phyloP scores from a whole-genome alignment of 1,140 invertebrate genomes.

The silkworm (Bombyx mori) region DNA sequence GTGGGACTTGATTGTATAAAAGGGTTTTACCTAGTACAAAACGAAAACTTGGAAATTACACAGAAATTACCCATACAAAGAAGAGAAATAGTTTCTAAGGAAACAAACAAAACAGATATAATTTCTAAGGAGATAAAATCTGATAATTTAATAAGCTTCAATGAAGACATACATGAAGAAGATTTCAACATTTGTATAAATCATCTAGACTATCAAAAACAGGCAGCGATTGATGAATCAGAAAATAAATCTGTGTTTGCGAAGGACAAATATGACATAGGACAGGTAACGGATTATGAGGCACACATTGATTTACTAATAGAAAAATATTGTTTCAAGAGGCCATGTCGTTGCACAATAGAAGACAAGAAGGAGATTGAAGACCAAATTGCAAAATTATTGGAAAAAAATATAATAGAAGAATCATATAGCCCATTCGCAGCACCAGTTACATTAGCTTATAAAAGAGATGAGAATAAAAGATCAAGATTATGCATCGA shows the following conservation, averaged over 20 bases:
- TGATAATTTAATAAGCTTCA: slow-evolving; percentile 23
- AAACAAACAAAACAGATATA: no score
- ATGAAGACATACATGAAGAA: slow-evolving; percentile 24
- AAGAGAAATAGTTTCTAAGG: no score
- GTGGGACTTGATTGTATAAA: slow-evolving; percentile 29
- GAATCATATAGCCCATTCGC: slow-evolving; percentile 4
- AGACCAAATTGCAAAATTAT: not conserved
- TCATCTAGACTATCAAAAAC: slow-evolving; percentile 24
- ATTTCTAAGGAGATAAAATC: no score
- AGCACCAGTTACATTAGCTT: slow-evolving; percentile 1
- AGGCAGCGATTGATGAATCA: slow-evolving; percentile 21
- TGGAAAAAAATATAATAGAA: slow-evolving; percentile 1
- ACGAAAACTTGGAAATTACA: slow-evolving; percentile 16
- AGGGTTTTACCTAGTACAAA: slow-evolving; percentile 19
- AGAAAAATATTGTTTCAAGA: slow-evolving; percentile 32
- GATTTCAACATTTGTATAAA: slow-evolving; percentile 28
- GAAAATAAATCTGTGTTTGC: slow-evolving; percentile 33
- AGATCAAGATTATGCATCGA: not conserved
- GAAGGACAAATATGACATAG: slow-evolving; percentile 27
- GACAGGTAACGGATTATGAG: slow-evolving; percentile 26
- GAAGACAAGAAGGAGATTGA: slow-evolving; percentile 20
- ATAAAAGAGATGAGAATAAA: slow-evolving; percentile 1
- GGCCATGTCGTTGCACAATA: slow-evolving; percentile 28
- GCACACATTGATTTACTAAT: slow-evolving; percentile 29
- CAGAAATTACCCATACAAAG: no score